Evolutionary conservation across 2,113 vertebrate genomes (phyloP).

Genomic region (Lutjanus erythropterus): DNA sequence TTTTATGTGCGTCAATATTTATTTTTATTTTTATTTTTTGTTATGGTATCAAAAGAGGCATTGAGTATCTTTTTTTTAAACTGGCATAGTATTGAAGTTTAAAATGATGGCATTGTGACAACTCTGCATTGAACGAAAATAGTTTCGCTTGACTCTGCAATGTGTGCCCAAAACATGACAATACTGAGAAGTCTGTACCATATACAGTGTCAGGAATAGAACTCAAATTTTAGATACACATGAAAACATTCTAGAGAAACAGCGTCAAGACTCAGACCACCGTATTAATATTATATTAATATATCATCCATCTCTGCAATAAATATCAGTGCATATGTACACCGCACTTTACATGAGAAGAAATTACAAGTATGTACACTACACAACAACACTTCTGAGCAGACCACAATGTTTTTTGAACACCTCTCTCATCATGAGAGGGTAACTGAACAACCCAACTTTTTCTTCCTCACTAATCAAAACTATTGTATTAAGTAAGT

Average conservation of each 20-base stretch:
- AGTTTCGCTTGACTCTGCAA: too few relatives aligned
- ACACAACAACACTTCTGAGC: too few relatives aligned
- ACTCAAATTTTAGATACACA: neutral
- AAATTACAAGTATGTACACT: neutral
- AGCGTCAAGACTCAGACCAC: neutral
- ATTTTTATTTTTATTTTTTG: too few relatives aligned
- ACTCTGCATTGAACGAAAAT: too few relatives aligned
- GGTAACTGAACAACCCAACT: neutral
- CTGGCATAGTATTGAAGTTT: too few relatives aligned
- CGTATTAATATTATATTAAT: neutral
- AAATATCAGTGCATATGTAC: neutral
- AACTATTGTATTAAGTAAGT: neutral
- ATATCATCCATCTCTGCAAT: neutral
- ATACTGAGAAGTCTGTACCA: neutral
- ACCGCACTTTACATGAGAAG: neutral
- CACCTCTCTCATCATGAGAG: neutral
- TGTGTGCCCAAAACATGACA: too few relatives aligned
- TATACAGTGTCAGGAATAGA: neutral
- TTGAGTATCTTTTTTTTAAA: too few relatives aligned
- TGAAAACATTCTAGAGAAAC: neutral
- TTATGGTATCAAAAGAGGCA: too few relatives aligned
- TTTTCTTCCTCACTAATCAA: neutral
- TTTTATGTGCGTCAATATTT: too few relatives aligned
- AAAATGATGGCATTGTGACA: too few relatives aligned
- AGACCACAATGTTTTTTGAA: neutral